Base-by-base conservation (phyloP, 2,888 invertebrate genomes). In the Rugalucina vietnamica region DNA sequence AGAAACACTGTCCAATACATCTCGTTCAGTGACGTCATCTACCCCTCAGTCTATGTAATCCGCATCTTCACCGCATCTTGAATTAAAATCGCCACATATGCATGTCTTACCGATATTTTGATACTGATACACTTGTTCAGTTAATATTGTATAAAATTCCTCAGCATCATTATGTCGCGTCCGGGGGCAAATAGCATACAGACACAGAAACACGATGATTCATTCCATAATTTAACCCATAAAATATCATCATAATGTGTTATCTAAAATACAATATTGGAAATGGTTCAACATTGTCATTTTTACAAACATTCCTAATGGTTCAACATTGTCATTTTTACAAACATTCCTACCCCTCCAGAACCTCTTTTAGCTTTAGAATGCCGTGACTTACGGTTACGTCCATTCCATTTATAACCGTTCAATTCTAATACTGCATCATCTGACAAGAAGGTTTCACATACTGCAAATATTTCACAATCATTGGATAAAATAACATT, bases 31-130 rank as follows among this genome's bases (percentile, higher is more conserved):
- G 18, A 81, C 54, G n/a, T 71, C 71, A 76, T 81, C 81, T 5
- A 76, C 81, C 18, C 81, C 76, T 49, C n/a, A n/a, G n/a, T 70
- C 81, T 27, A 81, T 60, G 37, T 65, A 71, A 50, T 76, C 81
- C 10, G 70, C 18, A 12, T 14, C 24, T 27, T 71, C 54, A 8
- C 76, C 76, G 27, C 69, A 76, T 27, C 76, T 14, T 12, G 71
- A 36, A 71, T 76, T 81, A 37, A 81, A 76, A 29, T 81, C 76
- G 21, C 81, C 81, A 32, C 60, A 65, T 29, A 81, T 76, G 21
- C 39, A 70, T 12, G 76, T 39, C 8, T 37, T 24, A 8, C 76
- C 81, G 29, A 27, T 32, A 74, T 81, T 81, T 49, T 81, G 81
- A 70, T 76, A 81, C 12, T 34, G 29, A 70, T 75, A 76, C 21